Conservation (phyloP, 2,888 invertebrate species). For the Leptopterna dolabrata region DNA sequence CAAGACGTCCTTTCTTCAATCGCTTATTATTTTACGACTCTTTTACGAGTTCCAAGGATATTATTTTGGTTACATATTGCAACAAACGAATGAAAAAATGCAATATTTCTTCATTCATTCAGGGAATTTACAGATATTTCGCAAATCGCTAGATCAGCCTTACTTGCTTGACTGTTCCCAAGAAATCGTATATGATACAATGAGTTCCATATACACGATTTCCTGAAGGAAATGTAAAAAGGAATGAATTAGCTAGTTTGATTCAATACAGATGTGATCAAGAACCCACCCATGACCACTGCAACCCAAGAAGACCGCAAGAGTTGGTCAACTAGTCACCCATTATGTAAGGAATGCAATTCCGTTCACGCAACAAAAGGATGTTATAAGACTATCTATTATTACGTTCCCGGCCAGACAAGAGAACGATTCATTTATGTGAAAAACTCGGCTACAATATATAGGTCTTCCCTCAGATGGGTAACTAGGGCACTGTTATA, state of each 20-base stretch:
- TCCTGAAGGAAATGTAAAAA: too few species aligned
- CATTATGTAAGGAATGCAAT: conserved; percentile 34
- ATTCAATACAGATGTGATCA: neutral
- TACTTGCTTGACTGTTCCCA: too few species aligned
- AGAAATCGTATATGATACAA: too few species aligned
- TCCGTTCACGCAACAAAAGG: conserved; percentile 33
- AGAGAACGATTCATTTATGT: conserved; percentile 19
- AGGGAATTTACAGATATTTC: too few species aligned
- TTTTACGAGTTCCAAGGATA: too few species aligned
- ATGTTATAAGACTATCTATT: conserved; percentile 29
- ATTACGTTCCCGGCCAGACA: neutral
- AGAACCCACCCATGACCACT: neutral
- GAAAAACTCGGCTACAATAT: neutral
- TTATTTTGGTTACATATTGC: too few species aligned
- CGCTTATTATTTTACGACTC: too few species aligned
- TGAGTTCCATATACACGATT: too few species aligned
- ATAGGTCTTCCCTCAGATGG: neutral
- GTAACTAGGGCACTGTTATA: neutral
- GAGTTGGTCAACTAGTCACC: neutral
- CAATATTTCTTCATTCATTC: too few species aligned
- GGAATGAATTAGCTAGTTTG: neutral
- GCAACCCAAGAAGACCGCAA: neutral
- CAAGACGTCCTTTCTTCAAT: too few species aligned
- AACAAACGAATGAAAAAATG: too few species aligned
- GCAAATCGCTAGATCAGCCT: too few species aligned